A percentile compares a stretch with the other conserved stretches of the same genome.
Conservation (phyloP, 2,888 invertebrate species). For the Clusia tigrina region DNA sequence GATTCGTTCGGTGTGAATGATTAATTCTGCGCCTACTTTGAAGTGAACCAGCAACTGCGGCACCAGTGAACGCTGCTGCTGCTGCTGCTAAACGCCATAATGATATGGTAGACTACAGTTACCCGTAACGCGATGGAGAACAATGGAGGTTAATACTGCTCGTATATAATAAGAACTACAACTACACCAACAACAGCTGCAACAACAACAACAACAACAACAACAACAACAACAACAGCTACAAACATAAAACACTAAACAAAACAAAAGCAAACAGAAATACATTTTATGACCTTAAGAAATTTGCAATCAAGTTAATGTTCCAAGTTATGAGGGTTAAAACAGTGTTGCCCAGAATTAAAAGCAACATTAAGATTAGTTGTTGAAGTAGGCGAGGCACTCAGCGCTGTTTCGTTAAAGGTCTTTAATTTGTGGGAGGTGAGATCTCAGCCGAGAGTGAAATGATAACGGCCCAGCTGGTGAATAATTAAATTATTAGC, state of each 20-base stretch:
- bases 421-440: conserved; percentile 49
- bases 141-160: no score
- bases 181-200: no score
- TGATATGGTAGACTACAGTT: conserved; percentile 41
- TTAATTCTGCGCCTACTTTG: conserved; percentile 46
- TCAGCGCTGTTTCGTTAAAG: conserved; percentile 48
- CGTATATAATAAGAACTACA: no score
- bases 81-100: conserved; percentile 57
- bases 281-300: conserved; percentile 56
- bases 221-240: conserved; percentile 45
- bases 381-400: neutral
- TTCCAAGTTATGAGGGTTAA: conserved; percentile 46
- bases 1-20: conserved; percentile 47
- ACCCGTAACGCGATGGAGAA: no score
- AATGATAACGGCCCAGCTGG: conserved; percentile 49
- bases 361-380: neutral
- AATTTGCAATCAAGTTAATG: conserved; percentile 57
- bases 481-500: neutral
- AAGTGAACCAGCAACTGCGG: conserved; percentile 42
- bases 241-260: conserved; percentile 11
- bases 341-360: conserved; percentile 17
- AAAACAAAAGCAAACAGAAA: conserved; percentile 50
- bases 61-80: no score
- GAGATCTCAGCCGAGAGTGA: conserved; percentile 45
- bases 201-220: no score